Evolutionary conservation across 2,888 invertebrate species (phyloP), one percentile per base, ranked within the genome.

Genomic region (Oscheius sp.): DNA sequence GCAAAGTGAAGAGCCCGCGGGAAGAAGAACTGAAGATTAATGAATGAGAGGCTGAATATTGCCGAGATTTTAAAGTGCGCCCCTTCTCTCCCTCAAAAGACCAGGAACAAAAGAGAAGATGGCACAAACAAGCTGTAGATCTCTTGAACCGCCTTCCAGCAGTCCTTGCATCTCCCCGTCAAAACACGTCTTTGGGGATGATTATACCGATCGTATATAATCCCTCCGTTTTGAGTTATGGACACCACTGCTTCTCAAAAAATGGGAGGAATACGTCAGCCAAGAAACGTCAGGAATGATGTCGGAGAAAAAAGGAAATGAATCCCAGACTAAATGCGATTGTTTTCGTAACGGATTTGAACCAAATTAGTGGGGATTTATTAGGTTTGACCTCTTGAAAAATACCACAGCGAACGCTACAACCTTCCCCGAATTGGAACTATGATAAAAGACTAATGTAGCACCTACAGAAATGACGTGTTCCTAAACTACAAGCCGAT

Each of bases 171-270:
- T n/a, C 29, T 15, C 29, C 10, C 6, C 53, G 53, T 53, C 53
- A 53, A 33, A 34, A 55, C 55, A 34, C 33, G 33, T 15, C 12
- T 15, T 20, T 33, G n/a, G 15, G 20, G 55, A 34, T 55, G 55
- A 55, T 55, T 55, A 55, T 33, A 34, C 6, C 12, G 55, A 55
- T 10, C 20, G 55, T 55, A 33, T 20, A 55, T 55, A 34, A 55
- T 55, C 55, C 37, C 55, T 34, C 55, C 55, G 55, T 23, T 20
- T 55, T 55, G 55, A 55, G 10, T n/a, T 55, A 55, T 55, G 55
- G 55, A 23, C 3, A 23, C 12, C 12, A 4, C 6, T 15, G 20
- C 12, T 15, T 12, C 42, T 10, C 42, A 20, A 25, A 12, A 20
- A 48, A 25, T 48, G 4, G 48, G 48, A n/a, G 12, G 20, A 48